Percentiles rank a stretch among this genome's conserved stretches.
phyloP scores from a whole-genome alignment of 2,797 vertebrate genomes.

The Gambelia wislizenii region DNA sequence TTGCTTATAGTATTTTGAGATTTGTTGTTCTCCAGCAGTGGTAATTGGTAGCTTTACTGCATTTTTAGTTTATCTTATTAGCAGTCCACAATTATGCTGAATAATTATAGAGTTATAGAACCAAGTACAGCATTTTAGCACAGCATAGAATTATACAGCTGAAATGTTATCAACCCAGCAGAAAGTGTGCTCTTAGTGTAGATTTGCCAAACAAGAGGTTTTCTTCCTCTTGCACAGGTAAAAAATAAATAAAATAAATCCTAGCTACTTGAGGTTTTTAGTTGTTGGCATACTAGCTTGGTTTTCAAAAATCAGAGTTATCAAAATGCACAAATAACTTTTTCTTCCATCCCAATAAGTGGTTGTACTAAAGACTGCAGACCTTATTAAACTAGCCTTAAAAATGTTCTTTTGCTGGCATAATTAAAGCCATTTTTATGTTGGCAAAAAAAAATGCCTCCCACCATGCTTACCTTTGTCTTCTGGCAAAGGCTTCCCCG shows the following conservation, averaged over 20 bases:
- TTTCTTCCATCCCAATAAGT: background rate
- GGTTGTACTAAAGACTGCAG: too few species aligned
- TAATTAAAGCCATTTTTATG: too few species aligned
- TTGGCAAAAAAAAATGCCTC: too few species aligned
- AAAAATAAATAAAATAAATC: background rate
- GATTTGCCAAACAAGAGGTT: background rate
- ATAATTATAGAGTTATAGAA: background rate
- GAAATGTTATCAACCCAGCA: background rate
- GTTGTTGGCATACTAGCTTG: background rate
- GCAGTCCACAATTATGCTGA: background rate
- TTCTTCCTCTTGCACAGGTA: background rate
- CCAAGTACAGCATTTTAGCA: slow-evolving; percentile 2
- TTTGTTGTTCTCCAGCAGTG: slow-evolving; percentile 14
- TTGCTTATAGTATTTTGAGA: background rate
- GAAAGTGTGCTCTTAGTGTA: background rate
- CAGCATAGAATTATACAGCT: background rate
- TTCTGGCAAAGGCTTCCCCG: too few species aligned
- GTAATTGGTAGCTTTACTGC: background rate
- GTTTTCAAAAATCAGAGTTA: background rate
- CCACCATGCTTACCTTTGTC: too few species aligned
- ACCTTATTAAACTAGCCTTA: too few species aligned
- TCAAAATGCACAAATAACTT: background rate
- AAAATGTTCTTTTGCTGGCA: too few species aligned
- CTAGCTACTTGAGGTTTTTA: background rate
- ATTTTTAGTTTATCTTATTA: slow-evolving; percentile 25